Percentiles rank a stretch among this genome's conserved stretches.
Conservation (phyloP, 2,113 vertebrate species). For the Serinus canaria region DNA sequence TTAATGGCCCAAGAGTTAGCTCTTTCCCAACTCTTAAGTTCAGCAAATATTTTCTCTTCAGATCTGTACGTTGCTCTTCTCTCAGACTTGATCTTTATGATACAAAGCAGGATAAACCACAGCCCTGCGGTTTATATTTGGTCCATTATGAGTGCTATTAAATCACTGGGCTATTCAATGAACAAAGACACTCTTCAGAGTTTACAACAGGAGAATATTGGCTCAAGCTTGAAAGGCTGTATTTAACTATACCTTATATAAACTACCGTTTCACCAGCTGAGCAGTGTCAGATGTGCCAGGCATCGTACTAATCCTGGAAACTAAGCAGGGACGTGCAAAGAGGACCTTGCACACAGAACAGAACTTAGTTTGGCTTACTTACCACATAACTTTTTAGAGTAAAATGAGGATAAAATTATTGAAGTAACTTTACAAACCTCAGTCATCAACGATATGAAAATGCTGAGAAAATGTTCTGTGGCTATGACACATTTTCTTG, state of each 20-base stretch:
- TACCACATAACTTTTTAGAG: not conserved
- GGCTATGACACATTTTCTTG: not conserved
- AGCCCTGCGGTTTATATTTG: not conserved
- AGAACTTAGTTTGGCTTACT: not conserved
- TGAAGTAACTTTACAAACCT: not conserved
- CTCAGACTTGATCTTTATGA: constrained; percentile 42
- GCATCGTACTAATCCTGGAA: not conserved
- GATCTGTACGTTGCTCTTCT: not conserved
- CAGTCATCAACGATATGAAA: not conserved
- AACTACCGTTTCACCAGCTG: constrained; percentile 5
- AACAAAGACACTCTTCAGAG: not conserved
- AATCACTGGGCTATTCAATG: constrained; percentile 8
- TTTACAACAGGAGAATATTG: not conserved
- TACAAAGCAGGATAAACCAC: constrained; percentile 40
- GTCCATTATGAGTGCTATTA: constrained; percentile 9
- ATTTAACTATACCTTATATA: constrained; percentile 1
- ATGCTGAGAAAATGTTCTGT: not conserved
- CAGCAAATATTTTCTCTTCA: constrained; percentile 8
- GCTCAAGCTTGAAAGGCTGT: constrained; percentile 5
- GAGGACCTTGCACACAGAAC: not conserved
- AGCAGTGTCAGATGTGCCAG: not conserved
- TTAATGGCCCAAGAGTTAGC: not conserved
- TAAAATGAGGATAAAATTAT: not conserved
- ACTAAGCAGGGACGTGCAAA: not conserved
- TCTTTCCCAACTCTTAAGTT: not conserved